Percentiles rank a stretch among this genome's conserved stretches.
Evolutionary conservation across 2,888 invertebrate genomes (phyloP).

Genomic region (Deilephila elpenor): DNA sequence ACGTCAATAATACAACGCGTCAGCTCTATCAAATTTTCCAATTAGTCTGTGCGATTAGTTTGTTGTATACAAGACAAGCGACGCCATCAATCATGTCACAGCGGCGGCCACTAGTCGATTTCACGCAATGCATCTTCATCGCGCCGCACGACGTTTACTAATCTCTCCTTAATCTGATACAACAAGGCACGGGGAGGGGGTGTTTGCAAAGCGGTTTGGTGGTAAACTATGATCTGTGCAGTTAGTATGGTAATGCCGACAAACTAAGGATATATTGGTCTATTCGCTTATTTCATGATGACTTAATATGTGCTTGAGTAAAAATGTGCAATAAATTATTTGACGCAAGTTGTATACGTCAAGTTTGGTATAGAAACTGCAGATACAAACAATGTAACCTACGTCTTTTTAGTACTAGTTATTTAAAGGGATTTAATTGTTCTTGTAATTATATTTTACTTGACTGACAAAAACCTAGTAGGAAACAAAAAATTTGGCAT

Average conservation of each 20-base stretch:
- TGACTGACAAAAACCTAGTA: too few relatives aligned
- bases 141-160: constrained; percentile 60
- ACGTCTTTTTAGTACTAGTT: too few relatives aligned
- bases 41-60: constrained; percentile 33
- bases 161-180: constrained; percentile 66
- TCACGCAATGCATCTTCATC: constrained; percentile 74
- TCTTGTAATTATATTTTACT: too few relatives aligned
- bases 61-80: constrained; percentile 43
- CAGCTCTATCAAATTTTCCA: constrained; percentile 15
- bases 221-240: constrained; percentile 6
- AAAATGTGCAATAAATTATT: too few relatives aligned
- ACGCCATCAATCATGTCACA: constrained; percentile 68
- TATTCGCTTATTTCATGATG: too few relatives aligned
- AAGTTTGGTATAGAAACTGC: too few relatives aligned
- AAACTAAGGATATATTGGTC: neutral
- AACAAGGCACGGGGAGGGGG: constrained; percentile 30
- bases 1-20: neutral
- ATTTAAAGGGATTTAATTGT: too few relatives aligned
- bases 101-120: constrained; percentile 74
- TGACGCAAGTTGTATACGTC: too few relatives aligned
- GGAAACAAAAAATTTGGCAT: too few relatives aligned
- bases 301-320: too few relatives aligned
- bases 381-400: too few relatives aligned
- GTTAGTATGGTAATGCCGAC: neutral
- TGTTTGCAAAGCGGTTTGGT: neutral